Evolutionary conservation across 2,888 invertebrate species (phyloP).

Genomic region (Caenorhabditis zanzibari): DNA sequence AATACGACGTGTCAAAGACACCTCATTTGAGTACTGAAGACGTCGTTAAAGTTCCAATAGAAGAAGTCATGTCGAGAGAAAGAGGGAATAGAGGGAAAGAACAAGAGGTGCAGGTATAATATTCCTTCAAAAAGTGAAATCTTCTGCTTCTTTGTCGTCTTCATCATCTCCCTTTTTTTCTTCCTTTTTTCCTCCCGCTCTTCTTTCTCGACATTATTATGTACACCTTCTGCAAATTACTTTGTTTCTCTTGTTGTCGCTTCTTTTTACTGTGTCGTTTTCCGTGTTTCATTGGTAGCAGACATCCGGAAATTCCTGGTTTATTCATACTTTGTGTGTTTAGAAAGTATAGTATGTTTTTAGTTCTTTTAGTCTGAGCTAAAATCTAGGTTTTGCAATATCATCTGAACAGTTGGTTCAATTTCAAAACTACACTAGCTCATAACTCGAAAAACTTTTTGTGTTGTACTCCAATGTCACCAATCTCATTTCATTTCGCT

Average conservation of each 20-base stretch:
- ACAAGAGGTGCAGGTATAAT: slow-evolving; percentile 36
- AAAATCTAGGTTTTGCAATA: no score
- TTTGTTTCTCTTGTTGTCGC: slow-evolving; percentile 55
- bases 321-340: background rate
- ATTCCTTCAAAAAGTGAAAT: slow-evolving; percentile 58
- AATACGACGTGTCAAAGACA: slow-evolving; percentile 32
- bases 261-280: slow-evolving; percentile 17
- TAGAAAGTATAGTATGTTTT: background rate
- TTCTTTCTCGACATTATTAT: slow-evolving; percentile 60
- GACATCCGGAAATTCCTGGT: slow-evolving; percentile 28
- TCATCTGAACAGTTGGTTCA: no score
- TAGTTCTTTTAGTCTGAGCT: no score
- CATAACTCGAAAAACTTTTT: no score
- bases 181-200: background rate
- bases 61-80: slow-evolving; percentile 24
- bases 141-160: slow-evolving; percentile 50
- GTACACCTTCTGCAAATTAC: slow-evolving; percentile 60
- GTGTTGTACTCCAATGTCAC: background rate
- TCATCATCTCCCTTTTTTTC: slow-evolving; percentile 6
- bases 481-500: slow-evolving; percentile 8
- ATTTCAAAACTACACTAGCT: no score
- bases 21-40: slow-evolving; percentile 25
- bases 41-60: slow-evolving; percentile 39
- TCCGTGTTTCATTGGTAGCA: slow-evolving; percentile 15
- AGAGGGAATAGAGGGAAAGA: background rate